Base-by-base conservation (phyloP, 2,113 vertebrate genomes). In the Calidris pygmaea region DNA sequence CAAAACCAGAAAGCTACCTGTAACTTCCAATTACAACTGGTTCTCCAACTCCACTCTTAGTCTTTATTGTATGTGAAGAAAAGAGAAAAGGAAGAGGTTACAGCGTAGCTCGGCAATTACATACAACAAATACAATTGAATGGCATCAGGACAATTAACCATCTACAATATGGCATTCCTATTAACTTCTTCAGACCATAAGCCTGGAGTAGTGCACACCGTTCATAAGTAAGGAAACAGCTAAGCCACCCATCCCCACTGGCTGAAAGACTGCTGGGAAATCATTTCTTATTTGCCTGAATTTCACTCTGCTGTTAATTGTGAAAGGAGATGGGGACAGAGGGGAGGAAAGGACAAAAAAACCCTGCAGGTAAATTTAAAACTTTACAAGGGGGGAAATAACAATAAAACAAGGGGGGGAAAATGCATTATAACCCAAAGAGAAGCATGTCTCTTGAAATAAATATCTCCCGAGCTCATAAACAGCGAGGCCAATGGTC, bases 401-500 rank as follows among this genome's bases (percentile, higher is more conserved):
- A 89, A 71, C 67, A 84, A 90, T 87, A 92, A 95, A 95, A 95
- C 3, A 55, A 87, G 53, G 48, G 41, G 48, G 12, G 21, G 91
- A 88, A 95, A 95, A 96, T 52, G 45, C 58, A 88, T 22, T 91
- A 60, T 73, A 92, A 77, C 11, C 12, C 58, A 67, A 96, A 96
- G 74, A 97, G 83, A 97, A 97, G 52, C 19, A 87, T 96, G 77
- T 98, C 94, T 98, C 86, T 96, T 97, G 96, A 96, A 97, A 97
- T 96, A 97, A 98, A 97, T 97, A 95, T 97, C 86, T 95, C 94
- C 85, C 76, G 93, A 94, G 95, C 89, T 98, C 94, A 95, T 97
- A 98, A 98, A 98, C 84, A 94, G 47, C 84, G 95, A 97, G 94
- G 92, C 95, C 97, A 97, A 85, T 96, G 98, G 97, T 98, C 97